A percentile compares a stretch with the other conserved stretches of the same genome.
These are phyloP conservation scores for Phylloscopus trochilus DNA, from an alignment of 2,113 vertebrate species.

Conservation along the genomic window DNA sequence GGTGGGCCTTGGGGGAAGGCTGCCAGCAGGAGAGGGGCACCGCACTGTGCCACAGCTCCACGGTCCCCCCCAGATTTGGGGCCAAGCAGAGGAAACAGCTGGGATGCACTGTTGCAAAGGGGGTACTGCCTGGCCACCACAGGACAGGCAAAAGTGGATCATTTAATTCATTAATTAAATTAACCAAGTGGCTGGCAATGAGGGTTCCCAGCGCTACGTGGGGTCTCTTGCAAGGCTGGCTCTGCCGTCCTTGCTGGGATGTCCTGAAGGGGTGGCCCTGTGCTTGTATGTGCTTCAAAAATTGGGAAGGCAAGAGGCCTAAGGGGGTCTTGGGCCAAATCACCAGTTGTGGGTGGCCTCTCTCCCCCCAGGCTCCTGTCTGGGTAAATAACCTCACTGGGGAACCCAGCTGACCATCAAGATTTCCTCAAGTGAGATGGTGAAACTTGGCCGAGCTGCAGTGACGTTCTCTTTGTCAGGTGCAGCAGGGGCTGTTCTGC, in stretches of 20 bases:
- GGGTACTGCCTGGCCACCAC: background rate
- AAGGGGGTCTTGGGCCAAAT: background rate
- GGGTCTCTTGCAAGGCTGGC: background rate
- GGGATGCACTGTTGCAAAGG: background rate
- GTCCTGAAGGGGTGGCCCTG: fast-evolving
- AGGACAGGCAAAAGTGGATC: background rate
- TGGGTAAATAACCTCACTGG: background rate
- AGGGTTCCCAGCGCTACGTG: background rate
- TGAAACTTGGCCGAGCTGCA: background rate
- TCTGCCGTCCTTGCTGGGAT: background rate
- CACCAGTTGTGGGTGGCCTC: background rate
- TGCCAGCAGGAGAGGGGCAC: background rate
- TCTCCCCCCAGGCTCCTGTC: background rate
- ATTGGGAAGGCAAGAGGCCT: background rate
- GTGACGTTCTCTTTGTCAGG: background rate
- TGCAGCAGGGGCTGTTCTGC: background rate
- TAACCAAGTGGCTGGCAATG: fast-evolving
- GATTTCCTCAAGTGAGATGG: background rate
- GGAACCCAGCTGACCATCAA: background rate
- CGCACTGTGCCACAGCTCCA: background rate
- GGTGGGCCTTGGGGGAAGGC: background rate
- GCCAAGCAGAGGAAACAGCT: background rate
- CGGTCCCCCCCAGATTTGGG: fast-evolving
- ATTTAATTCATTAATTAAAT: background rate
- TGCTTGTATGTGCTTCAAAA: background rate